A percentile compares a stretch with the other conserved stretches of the same genome.
phyloP scores from a whole-genome alignment of 2,888 invertebrate species.

The Hylaea fasciaria region DNA sequence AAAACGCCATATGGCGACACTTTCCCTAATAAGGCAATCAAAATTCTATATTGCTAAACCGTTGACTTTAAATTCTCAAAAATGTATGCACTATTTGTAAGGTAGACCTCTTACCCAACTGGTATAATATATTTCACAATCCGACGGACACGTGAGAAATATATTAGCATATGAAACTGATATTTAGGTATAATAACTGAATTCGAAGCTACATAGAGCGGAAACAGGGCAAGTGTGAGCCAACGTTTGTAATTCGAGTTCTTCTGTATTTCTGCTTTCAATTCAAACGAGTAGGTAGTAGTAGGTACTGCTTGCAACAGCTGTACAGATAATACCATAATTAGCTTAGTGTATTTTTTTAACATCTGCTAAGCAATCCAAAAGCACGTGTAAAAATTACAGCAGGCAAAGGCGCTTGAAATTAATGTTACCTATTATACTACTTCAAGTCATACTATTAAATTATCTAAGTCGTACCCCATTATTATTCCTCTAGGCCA shows the following conservation, averaged over 20 bases:
- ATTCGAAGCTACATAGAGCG: conserved; percentile 29
- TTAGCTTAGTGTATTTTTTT: no score
- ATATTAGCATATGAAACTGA: conserved; percentile 22
- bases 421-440: no score
- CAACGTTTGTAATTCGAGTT: not conserved
- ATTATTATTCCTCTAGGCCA: no score
- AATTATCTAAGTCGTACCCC: no score
- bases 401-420: no score
- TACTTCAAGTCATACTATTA: no score
- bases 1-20: not conserved
- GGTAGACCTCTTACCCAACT: conserved; percentile 3
- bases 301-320: no score
- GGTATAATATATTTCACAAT: conserved; percentile 18
- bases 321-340: no score
- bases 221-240: conserved; percentile 19
- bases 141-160: conserved; percentile 15
- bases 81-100: conserved; percentile 10
- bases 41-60: conserved; percentile 6
- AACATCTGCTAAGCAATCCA: no score
- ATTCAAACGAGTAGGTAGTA: no score
- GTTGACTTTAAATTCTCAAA: conserved; percentile 16
- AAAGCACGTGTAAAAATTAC: no score
- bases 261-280: no score
- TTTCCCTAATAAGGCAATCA: not conserved
- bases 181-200: conserved; percentile 26